Evolutionary conservation across 2,113 vertebrate genomes (phyloP), one percentile per base, ranked within the genome.

Genomic region (Engystomops pustulosus): DNA sequence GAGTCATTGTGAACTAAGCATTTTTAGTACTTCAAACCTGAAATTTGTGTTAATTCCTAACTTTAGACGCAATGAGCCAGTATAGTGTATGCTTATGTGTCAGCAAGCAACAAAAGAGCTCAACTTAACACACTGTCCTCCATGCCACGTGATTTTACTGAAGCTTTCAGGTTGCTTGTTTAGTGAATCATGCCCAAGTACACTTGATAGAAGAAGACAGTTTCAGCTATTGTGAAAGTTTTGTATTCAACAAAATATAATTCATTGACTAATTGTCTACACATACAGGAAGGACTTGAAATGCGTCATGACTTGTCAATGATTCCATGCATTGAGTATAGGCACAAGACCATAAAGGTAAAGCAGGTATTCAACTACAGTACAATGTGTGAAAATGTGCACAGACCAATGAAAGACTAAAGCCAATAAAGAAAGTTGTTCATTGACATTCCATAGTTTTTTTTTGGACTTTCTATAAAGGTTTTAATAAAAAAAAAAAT

Each of bases 201-300:
- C 74, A 38, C 62, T 44, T 85, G 69, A 85, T 70, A 68, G 45
- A 32, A 55, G 41, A 84, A 77, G 82, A 78, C 72, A 70, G 82
- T 84, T 78, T 84, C 82, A 55, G 74, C 82, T 69, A 79, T 79
- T 85, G 83, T 85, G 83, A 70, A 85, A 84, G 62, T 69, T 53
- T 68, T 65, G 32, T 20, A 58, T 58, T 45, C 45, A 82, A 85
- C 0, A 23, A 85, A 70, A 79, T 58, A 53, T 41, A 85, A 58
- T 69, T 78, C 75, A 70, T 70, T 85, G 83, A 85, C 74, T 84
- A 84, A 84, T 70, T 84, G 62, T 27, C 74, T 79, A 77, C 82
- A 84, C 74, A 77, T 84, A 85, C 75, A 78, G 82, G 82, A 85
- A 85, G 49, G 23, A 32, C 32, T 58, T 79, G 51, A 58, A 85